Percentiles rank a stretch among this genome's conserved stretches.
Conservation (phyloP, 2,113 vertebrate genomes). For the Gymnarchus niloticus region DNA sequence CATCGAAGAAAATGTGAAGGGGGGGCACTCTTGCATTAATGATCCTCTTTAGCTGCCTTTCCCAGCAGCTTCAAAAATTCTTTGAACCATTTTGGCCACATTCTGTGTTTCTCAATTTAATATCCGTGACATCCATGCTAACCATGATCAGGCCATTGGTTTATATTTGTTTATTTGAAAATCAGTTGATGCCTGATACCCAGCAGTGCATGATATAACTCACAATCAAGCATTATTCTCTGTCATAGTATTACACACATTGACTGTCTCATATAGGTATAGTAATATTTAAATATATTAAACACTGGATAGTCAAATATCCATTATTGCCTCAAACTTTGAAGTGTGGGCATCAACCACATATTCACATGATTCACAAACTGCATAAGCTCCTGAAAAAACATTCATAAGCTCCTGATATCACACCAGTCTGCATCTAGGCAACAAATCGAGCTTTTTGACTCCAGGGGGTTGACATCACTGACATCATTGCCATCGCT, state of each 20-base stretch:
- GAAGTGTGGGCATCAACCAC: neutral
- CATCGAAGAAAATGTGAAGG: neutral
- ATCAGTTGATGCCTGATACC: too few relatives aligned
- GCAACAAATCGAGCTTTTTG: neutral
- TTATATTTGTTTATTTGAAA: neutral
- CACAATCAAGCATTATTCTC: neutral
- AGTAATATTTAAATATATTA: neutral
- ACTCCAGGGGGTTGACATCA: too few relatives aligned
- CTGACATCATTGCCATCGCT: neutral
- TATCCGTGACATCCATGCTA: neutral
- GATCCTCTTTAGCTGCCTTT: neutral
- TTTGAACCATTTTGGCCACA: neutral
- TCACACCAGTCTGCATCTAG: neutral
- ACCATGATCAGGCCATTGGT: neutral
- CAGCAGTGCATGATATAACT: too few relatives aligned
- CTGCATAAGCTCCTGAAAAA: neutral
- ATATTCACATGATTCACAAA: neutral
- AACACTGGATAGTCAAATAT: neutral
- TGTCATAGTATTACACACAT: neutral
- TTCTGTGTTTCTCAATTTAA: neutral
- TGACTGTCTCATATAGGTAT: neutral
- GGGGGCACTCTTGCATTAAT: neutral
- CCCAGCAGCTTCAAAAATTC: neutral
- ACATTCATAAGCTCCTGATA: neutral
- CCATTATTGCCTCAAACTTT: neutral